Evolutionary conservation across 2,113 vertebrate genomes (phyloP), one percentile per base, ranked within the genome.

Genomic region (Nibea coibor): DNA sequence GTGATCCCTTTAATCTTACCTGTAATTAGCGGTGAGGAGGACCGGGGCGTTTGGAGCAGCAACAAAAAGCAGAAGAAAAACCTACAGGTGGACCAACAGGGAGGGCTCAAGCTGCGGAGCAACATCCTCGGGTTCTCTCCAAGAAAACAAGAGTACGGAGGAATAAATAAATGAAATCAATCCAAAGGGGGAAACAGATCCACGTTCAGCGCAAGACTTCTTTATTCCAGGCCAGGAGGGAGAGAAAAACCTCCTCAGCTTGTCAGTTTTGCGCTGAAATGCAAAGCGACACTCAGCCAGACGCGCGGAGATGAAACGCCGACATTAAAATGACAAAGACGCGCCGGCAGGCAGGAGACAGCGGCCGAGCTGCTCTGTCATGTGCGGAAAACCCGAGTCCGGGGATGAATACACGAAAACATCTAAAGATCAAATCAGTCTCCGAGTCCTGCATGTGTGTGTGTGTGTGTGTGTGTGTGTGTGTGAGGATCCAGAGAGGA

Each of bases 1-100:
- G 15, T 11, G 71, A 80, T 61, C 43, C 74, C 79, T 83, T 68
- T 85, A 68, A 84, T 80, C 94, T 94, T 91, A 96, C 95, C 95
- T 94, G 93, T 95, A 77, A 96, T 95, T 66, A 96, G 91, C 70
- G 92, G 87, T 53, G 88, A 88, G 87, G 91, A 90, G 68, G 87
- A 85, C 50, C 75, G 88, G 20, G 92, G 89, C 72, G 90, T 79
- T 57, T 91, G 93, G 50, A 94, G 88, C 53, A 94, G 79, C 75
- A 94, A 50, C 82, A 94, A 43, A 73, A 89, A 81, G 62, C 67
- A 81, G 75, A 94, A 64, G 28, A 93, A 74, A 56, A 95, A 57
- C 76, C 90, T 90, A 82, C 90, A 93, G 82, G 90, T 91, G 88
- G 91, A 92, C 86, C 81, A 83, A 78, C 81, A 90, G 82, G 78